Evolutionary conservation across 2,797 vertebrate species (phyloP).

Genomic region (Steatocranus sp.): DNA sequence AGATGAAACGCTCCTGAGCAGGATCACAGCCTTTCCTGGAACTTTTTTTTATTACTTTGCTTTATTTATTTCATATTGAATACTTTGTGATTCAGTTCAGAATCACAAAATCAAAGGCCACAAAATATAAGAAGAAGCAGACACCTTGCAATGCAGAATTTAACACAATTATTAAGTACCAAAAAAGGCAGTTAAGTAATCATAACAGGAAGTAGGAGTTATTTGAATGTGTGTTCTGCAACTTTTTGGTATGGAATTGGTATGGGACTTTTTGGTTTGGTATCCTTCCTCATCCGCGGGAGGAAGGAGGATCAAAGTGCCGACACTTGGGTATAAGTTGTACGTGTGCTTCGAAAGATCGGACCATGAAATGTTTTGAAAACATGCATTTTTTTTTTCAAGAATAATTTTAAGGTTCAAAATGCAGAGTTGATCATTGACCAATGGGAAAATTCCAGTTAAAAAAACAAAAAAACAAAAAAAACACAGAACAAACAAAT

Average conservation of each 20-base stretch:
- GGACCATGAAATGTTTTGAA: neutral
- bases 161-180: neutral
- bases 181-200: neutral
- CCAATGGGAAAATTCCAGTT: neutral
- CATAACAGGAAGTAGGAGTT: neutral
- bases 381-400: rapidly evolving
- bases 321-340: neutral
- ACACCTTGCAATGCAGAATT: neutral
- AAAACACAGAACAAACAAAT: neutral
- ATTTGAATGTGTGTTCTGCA: neutral
- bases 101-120: neutral
- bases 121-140: neutral
- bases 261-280: neutral
- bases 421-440: neutral
- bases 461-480: neutral
- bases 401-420: neutral
- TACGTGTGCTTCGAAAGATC: neutral
- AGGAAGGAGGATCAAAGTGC: neutral
- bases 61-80: neutral
- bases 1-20: neutral
- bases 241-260: neutral
- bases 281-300: neutral
- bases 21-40: neutral
- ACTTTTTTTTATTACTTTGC: neutral
- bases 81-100: neutral